Evolutionary conservation across 2,797 vertebrate species (phyloP).

Genomic region (Anguilla pacifica): DNA sequence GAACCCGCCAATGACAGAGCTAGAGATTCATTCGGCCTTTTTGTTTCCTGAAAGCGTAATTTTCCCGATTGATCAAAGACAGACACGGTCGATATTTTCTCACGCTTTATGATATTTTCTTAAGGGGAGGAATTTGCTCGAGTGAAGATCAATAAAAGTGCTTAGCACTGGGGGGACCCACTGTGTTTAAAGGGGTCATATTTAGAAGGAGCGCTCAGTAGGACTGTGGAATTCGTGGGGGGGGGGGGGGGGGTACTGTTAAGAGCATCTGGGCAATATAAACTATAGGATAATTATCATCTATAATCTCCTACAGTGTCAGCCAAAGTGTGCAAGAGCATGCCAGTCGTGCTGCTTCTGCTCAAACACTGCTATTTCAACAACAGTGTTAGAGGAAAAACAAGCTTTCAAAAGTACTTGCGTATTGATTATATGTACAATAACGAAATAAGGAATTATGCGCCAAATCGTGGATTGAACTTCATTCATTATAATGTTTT

Average conservation of each 20-base stretch:
- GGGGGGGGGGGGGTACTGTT: not conserved
- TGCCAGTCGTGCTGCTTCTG: not conserved
- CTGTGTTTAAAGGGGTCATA: conserved; percentile 49
- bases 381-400: not conserved
- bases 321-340: not conserved
- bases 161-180: conserved; percentile 36
- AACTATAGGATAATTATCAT: not conserved
- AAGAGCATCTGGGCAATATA: not conserved
- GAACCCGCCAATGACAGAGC: conserved; percentile 57
- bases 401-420: not conserved
- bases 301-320: not conserved
- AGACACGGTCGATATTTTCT: conserved; percentile 66
- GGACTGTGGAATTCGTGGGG: conserved; percentile 29
- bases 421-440: not conserved
- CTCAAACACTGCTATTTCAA: not conserved
- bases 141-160: conserved; percentile 65
- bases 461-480: not conserved
- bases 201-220: conserved; percentile 19
- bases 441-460: not conserved
- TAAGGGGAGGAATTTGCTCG: conserved; percentile 70
- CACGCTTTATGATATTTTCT: conserved; percentile 71
- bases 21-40: conserved; percentile 66
- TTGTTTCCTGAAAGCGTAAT: conserved; percentile 61
- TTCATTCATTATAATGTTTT: not conserved
- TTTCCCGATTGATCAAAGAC: conserved; percentile 68